These are phyloP conservation scores for Scaptodrosophila lebanonensis DNA, from an alignment of 1,140 invertebrate species.

Conservation along the genomic window DNA sequence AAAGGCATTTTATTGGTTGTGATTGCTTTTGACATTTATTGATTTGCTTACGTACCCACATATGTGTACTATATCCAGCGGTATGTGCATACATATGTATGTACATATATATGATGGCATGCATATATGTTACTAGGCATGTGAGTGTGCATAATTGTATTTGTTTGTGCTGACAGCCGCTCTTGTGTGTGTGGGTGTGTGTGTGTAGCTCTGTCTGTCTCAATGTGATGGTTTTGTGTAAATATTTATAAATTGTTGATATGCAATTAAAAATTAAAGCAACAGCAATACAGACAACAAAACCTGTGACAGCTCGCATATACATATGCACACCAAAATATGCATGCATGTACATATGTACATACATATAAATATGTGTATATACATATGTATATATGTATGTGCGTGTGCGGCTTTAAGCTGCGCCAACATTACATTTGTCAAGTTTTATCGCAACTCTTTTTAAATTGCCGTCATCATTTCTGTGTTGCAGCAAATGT, in stretches of 20 bases:
- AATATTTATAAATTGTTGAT: conserved; percentile 61
- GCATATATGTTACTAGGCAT: background rate
- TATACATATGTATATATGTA: background rate
- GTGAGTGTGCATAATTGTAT: background rate
- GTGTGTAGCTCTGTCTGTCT: too few species aligned
- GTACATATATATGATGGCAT: background rate
- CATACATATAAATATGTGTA: background rate
- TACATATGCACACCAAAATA: conserved; percentile 20
- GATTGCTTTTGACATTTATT: conserved; percentile 69
- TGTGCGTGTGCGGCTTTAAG: background rate
- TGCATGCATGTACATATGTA: conserved; percentile 3
- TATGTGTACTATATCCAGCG: background rate
- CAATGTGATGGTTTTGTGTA: conserved; percentile 32
- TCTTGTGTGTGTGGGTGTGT: background rate
- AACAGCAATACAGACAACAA: conserved; percentile 16
- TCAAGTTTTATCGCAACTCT: too few species aligned
- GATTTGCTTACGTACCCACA: conserved; percentile 42
- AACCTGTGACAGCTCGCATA: conserved; percentile 41
- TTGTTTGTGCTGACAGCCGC: too few species aligned
- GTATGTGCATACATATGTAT: conserved; percentile 3
- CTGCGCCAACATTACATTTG: too few species aligned
- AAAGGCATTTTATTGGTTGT: conserved; percentile 46
- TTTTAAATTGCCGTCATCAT: too few species aligned
- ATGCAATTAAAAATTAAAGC: conserved; percentile 64
- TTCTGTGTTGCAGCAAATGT: too few species aligned